Percentiles rank a stretch among this genome's conserved stretches.
phyloP scores from a whole-genome alignment of 64 coral and sea anemone genomes.

The Platygyra sinensis region DNA sequence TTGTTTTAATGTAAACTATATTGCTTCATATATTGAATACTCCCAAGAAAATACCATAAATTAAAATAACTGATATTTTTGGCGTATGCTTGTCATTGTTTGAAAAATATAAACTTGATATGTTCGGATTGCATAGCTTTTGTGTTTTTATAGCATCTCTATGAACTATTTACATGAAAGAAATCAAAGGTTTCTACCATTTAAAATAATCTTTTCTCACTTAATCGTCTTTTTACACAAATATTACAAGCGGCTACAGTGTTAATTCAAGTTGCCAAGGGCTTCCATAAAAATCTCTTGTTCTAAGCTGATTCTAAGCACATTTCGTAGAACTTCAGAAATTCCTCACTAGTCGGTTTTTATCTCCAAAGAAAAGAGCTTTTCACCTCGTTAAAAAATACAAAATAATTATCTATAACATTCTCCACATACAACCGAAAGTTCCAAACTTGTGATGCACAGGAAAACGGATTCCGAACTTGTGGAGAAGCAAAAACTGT shows the following conservation, averaged over 20 bases:
- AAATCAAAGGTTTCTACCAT: not conserved
- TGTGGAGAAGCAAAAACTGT: not conserved
- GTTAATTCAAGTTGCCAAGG: not conserved
- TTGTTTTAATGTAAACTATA: slow-evolving; percentile 17
- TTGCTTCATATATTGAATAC: not conserved
- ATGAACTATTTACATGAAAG: slow-evolving; percentile 33
- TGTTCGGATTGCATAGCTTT: not conserved
- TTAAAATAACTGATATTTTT: not conserved
- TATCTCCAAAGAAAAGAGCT: not conserved
- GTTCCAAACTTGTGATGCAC: not conserved
- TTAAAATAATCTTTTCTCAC: not conserved
- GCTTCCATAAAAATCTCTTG: too few relatives aligned
- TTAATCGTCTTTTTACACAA: not conserved
- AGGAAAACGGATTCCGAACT: too few relatives aligned
- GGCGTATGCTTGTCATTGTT: not conserved
- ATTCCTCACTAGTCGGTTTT: too few relatives aligned
- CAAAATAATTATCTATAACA: not conserved
- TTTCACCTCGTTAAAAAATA: not conserved
- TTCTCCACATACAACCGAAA: not conserved
- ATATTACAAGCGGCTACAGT: not conserved
- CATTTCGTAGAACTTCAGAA: too few relatives aligned
- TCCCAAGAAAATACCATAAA: not conserved
- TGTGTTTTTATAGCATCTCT: not conserved
- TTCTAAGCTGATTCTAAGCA: too few relatives aligned
- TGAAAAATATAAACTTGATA: slow-evolving; percentile 1